phyloP scores from a whole-genome alignment of 2,797 vertebrate species.

The Apogon hyalosoma region DNA sequence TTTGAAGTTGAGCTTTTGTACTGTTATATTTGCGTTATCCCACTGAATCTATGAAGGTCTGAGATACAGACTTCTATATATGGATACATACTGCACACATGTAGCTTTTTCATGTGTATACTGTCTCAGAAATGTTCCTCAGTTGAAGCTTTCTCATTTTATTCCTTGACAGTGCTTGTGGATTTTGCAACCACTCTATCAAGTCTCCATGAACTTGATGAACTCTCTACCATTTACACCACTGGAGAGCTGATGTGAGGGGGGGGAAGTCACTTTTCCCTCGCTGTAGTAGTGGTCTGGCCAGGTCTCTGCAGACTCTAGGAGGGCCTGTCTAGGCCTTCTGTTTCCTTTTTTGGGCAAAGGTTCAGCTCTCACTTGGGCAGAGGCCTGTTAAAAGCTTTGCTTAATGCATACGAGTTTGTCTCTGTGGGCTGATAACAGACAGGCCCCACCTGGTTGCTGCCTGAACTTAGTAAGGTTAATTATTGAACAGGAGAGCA shows the following conservation, averaged over 20 bases:
- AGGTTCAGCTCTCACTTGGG: constrained; percentile 50
- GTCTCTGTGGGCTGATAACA: constrained; percentile 64
- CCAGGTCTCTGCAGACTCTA: constrained; percentile 34
- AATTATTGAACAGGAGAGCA: constrained; percentile 72
- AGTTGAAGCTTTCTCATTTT: constrained; percentile 20
- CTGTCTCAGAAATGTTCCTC: constrained; percentile 36
- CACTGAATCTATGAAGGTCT: background rate
- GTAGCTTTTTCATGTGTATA: constrained; percentile 26
- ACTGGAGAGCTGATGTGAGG: constrained; percentile 60
- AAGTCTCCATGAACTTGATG: constrained; percentile 56
- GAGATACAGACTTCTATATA: background rate
- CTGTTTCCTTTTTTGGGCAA: constrained; percentile 61
- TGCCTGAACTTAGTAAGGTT: constrained; percentile 53
- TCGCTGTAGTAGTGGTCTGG: constrained; percentile 40
- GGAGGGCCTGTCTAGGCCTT: constrained; percentile 32
- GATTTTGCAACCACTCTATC: constrained; percentile 65
- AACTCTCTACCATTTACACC: constrained; percentile 41
- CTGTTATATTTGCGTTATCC: constrained; percentile 3
- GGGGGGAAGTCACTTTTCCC: constrained; percentile 41
- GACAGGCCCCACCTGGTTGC: constrained; percentile 48
- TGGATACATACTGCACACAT: constrained; percentile 20
- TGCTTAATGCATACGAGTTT: constrained; percentile 66
- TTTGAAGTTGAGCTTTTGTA: too few species aligned
- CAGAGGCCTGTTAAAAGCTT: constrained; percentile 65
- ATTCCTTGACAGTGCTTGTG: constrained; percentile 43